phyloP scores from a whole-genome alignment of 1,140 invertebrate genomes.

The Brachionus koreanus region DNA sequence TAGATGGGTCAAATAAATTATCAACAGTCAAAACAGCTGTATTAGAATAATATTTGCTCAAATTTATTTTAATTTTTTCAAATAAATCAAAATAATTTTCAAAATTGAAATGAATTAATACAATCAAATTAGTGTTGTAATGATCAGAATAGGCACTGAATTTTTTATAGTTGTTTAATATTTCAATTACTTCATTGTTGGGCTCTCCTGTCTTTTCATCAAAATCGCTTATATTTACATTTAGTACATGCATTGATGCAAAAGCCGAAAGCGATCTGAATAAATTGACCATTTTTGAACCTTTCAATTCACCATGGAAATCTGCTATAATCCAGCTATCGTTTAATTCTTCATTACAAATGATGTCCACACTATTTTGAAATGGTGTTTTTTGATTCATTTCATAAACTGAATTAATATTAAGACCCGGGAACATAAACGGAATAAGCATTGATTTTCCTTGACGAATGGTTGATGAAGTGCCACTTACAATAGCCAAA shows the following conservation, averaged over 20 bases:
- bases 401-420: background rate
- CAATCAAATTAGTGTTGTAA: background rate
- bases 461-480: background rate
- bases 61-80: background rate
- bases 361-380: background rate
- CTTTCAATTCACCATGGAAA: background rate
- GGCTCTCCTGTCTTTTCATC: background rate
- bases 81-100: background rate
- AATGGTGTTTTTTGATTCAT: background rate
- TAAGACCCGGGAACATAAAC: background rate
- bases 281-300: background rate
- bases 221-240: background rate
- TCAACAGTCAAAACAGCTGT: background rate
- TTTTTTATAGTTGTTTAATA: background rate
- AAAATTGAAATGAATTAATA: background rate
- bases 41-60: background rate
- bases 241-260: background rate
- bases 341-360: background rate
- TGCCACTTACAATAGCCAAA: background rate
- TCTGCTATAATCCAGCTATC: background rate
- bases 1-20: background rate
- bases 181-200: background rate
- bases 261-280: background rate
- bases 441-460: constrained; percentile 9
- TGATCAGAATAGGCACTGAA: background rate